These are phyloP conservation scores for Atta cephalotes DNA, from an alignment of 1,140 invertebrate species.

Conservation along the genomic window DNA sequence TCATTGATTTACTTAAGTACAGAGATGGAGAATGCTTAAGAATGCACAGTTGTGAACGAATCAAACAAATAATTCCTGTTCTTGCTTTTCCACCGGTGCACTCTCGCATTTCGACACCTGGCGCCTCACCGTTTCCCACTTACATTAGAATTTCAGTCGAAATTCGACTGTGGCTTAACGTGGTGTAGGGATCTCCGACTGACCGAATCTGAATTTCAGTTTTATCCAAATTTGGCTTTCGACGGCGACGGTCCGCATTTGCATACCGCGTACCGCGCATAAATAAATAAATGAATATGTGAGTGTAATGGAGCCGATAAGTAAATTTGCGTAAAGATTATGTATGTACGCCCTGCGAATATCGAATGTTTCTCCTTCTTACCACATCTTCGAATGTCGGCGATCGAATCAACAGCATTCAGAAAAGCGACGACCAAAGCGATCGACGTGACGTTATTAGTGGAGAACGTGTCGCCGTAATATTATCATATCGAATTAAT, in stretches of 20 bases:
- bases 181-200: conserved; percentile 13
- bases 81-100: background rate
- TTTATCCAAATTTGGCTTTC: conserved; percentile 59
- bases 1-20: background rate
- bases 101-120: conserved; percentile 33
- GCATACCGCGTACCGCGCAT: conserved; percentile 38
- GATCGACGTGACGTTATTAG: conserved; percentile 70
- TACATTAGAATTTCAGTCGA: conserved; percentile 60
- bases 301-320: conserved; percentile 38
- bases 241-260: conserved; percentile 33
- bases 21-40: background rate
- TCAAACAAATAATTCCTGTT: conserved; percentile 37
- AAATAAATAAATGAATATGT: conserved; percentile 64
- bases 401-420: conserved; percentile 22
- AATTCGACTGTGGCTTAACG: conserved; percentile 49
- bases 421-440: conserved; percentile 38
- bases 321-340: conserved; percentile 42
- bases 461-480: conserved; percentile 69
- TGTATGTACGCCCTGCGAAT: background rate
- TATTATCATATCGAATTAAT: conserved; percentile 72
- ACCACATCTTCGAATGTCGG: background rate
- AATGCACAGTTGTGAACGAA: conserved; percentile 6
- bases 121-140: conserved; percentile 42
- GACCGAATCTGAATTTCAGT: conserved; percentile 62
- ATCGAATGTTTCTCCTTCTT: conserved; percentile 16